Percentiles rank a stretch among this genome's conserved stretches.
Conservation (phyloP, 2,113 vertebrate species). For the Hepsetus odoe region DNA sequence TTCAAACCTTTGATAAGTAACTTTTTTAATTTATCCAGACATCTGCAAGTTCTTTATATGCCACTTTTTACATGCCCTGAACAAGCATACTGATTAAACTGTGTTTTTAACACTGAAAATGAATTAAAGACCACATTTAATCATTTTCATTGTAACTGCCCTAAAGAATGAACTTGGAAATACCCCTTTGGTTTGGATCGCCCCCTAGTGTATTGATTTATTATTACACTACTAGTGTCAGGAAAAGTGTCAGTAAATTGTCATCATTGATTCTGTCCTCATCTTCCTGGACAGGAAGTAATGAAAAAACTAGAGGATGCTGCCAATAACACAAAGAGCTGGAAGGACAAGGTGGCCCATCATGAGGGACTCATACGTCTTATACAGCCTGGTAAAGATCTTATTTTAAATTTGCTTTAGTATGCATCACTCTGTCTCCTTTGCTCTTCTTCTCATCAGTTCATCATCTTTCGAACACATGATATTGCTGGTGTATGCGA, state of each 20-base stretch:
- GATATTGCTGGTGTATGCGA: no score
- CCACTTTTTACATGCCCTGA: neutral
- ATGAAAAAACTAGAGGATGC: conserved; percentile 90
- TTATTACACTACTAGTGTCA: neutral
- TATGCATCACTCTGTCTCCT: no score
- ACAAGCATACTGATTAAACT: no score
- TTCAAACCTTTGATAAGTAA: no score
- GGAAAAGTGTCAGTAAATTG: neutral
- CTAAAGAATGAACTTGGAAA: no score
- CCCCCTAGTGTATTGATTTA: conserved; percentile 16
- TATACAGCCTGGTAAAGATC: conserved; percentile 88
- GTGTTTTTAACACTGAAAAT: no score
- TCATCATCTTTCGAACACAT: no score
- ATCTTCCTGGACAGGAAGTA: conserved; percentile 78
- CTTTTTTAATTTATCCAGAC: neutral
- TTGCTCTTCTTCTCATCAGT: no score
- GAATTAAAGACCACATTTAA: no score
- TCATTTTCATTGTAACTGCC: no score
- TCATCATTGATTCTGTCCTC: neutral
- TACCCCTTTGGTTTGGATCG: neutral
- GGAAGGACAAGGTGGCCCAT: conserved; percentile 96
- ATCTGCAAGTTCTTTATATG: neutral
- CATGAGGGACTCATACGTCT: conserved; percentile 92
- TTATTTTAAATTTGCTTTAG: no score
- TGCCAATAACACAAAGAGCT: conserved; percentile 87